phyloP scores from a whole-genome alignment of 2,797 vertebrate genomes.

The Mus spretus region DNA sequence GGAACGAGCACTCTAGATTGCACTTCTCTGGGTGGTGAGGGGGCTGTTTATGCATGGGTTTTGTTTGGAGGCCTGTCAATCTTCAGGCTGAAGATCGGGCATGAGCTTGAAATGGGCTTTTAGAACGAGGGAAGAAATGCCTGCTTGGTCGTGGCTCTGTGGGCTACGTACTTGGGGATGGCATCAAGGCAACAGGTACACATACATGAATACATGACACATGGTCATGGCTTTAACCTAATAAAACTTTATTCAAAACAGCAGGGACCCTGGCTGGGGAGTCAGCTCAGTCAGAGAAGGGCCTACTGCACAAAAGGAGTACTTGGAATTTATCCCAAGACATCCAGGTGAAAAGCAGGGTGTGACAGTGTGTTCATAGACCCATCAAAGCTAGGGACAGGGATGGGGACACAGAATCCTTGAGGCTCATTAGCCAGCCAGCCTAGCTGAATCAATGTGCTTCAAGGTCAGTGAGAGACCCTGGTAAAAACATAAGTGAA shows the following conservation, averaged over 20 bases:
- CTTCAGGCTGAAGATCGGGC: background rate
- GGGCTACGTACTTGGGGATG: fast-evolving
- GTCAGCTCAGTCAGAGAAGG: background rate
- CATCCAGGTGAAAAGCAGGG: background rate
- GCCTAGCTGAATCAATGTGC: background rate
- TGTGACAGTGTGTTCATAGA: background rate
- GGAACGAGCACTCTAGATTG: conserved; percentile 71
- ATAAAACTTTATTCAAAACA: background rate
- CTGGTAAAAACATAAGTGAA: background rate
- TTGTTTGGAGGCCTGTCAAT: background rate
- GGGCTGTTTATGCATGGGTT: background rate
- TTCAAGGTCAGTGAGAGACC: background rate
- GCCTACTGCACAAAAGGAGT: too few relatives aligned
- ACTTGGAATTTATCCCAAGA: background rate
- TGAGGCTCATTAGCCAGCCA: too few relatives aligned
- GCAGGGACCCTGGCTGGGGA: background rate
- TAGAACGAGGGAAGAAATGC: too few relatives aligned
- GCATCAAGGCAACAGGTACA: too few relatives aligned
- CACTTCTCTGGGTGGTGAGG: background rate
- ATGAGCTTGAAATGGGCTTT: background rate
- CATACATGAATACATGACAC: too few relatives aligned
- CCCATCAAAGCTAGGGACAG: background rate
- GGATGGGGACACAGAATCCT: background rate
- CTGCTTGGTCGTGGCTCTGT: fast-evolving
- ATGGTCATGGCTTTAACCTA: fast-evolving